Base-by-base conservation (phyloP, 2,113 vertebrate species). In the Girardinichthys multiradiatus region DNA sequence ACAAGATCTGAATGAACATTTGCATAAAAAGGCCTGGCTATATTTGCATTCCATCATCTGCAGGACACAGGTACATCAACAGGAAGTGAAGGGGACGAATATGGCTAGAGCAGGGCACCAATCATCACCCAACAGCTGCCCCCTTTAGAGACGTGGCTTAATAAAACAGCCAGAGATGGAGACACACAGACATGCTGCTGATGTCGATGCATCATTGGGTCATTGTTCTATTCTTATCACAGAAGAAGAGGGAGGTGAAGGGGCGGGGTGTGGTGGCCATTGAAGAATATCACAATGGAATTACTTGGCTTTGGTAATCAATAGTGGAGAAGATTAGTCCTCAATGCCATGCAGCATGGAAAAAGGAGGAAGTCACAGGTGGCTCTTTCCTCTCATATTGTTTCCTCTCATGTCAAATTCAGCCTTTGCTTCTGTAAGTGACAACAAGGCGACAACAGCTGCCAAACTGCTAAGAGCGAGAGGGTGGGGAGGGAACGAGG, bases 401-500 rank as follows among this genome's bases (percentile, higher is more conserved):
- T 77, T 64, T 81, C 74, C 72, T 64, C 70, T 64, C 58, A 67
- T 80, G 70, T 27, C 80, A 31, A 8, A 10, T 4, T 57, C 85
- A 42, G 51, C 68, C 30, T 66, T 60, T 33, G 76, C 61, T 82
- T 54, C 48, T 81, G 65, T 61, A 76, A 81, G 75, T 72, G 81
- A 91, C 85, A 86, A 88, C 86, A 70, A 71, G 81, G 79, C 69
- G 76, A 76, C 79, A 84, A 86, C 92, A 91, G 91, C 90, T 92
- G 90, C 81, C 88, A 87, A 89, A 92, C 79, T 71, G 84, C 84
- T 88, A 83, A 85, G 83, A 84, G 37, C 64, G 79, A 74, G 79
- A 68, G 62, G 37, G 60, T 61, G 61, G 21, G 1, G 17, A 2
- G 48, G 48, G 8, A 87, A 71, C 17, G 11, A 65, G 85, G 70